phyloP scores from a whole-genome alignment of 2,888 invertebrate species.

The Macaria liturata region DNA sequence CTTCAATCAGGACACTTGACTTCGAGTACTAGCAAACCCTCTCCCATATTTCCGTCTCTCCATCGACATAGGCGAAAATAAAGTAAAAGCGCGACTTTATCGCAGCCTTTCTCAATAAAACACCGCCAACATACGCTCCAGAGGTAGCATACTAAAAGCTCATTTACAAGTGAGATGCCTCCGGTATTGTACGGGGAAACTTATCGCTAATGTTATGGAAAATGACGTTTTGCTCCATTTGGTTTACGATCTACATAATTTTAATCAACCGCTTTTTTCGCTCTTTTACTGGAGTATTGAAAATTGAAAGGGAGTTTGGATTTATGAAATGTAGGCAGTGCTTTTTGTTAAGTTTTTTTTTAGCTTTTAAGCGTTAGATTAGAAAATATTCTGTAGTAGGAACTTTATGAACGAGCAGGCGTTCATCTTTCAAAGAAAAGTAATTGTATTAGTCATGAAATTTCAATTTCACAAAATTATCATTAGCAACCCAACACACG shows the following conservation, averaged over 20 bases:
- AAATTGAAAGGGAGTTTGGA: no score
- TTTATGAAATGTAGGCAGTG: no score
- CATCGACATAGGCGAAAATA: slow-evolving; percentile 16
- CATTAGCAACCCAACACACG: slow-evolving; percentile 1
- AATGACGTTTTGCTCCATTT: slow-evolving; percentile 16
- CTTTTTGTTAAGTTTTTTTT: no score
- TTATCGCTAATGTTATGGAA: slow-evolving; percentile 19
- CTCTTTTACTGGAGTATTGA: no score
- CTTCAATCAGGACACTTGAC: no score
- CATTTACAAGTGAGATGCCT: slow-evolving; percentile 35
- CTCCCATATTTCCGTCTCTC: slow-evolving; percentile 1
- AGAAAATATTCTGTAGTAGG: no score
- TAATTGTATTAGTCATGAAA: neutral
- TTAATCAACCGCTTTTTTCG: neutral
- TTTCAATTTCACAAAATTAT: neutral
- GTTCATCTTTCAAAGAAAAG: no score
- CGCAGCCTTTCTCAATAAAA: slow-evolving; percentile 30
- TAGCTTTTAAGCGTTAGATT: no score
- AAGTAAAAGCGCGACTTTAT: slow-evolving; percentile 28
- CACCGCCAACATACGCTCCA: slow-evolving; percentile 27
- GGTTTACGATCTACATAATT: neutral
- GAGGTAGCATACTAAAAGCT: slow-evolving; percentile 33
- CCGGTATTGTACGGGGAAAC: slow-evolving; percentile 32
- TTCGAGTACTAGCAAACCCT: neutral
- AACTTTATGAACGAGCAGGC: no score